Conservation (phyloP, 2,113 vertebrate genomes). For the Prolemur simus region DNA sequence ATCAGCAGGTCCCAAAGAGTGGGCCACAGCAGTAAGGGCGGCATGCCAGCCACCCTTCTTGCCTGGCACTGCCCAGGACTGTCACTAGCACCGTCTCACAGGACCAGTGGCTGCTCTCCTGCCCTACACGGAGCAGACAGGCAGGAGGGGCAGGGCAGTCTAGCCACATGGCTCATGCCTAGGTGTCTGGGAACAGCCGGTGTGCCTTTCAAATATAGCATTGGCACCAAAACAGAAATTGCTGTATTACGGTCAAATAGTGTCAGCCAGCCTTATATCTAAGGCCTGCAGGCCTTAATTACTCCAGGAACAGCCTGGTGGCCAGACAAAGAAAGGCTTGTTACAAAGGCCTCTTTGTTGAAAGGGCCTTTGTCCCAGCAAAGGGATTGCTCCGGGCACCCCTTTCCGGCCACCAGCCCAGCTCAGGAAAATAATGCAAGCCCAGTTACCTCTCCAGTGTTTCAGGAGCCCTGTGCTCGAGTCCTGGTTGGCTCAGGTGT, state of each 20-base stretch:
- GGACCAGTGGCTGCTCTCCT: not conserved
- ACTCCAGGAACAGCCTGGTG: constrained; percentile 27
- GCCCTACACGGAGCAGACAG: not conserved
- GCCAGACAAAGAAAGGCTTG: constrained; percentile 33
- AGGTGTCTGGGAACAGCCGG: not conserved
- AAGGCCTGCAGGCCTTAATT: constrained; percentile 36
- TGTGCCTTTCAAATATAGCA: not conserved
- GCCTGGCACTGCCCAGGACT: not conserved
- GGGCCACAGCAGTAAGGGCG: not conserved
- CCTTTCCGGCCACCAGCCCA: not conserved
- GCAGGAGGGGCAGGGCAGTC: not conserved
- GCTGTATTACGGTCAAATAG: not conserved
- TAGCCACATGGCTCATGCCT: fast-evolving
- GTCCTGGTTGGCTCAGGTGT: not conserved
- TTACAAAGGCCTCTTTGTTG: constrained; percentile 58
- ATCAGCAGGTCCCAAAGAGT: not conserved
- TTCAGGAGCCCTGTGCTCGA: not conserved
- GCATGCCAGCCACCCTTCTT: not conserved
- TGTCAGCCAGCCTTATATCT: constrained; percentile 2
- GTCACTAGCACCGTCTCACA: not conserved
- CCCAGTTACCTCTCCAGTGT: not conserved
- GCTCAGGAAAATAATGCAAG: not conserved
- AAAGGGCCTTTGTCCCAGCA: constrained; percentile 26
- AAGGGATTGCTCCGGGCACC: constrained; percentile 15
- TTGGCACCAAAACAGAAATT: not conserved